Conservation (phyloP, 2,113 vertebrate species). For the Coryphaenoides rupestris region DNA sequence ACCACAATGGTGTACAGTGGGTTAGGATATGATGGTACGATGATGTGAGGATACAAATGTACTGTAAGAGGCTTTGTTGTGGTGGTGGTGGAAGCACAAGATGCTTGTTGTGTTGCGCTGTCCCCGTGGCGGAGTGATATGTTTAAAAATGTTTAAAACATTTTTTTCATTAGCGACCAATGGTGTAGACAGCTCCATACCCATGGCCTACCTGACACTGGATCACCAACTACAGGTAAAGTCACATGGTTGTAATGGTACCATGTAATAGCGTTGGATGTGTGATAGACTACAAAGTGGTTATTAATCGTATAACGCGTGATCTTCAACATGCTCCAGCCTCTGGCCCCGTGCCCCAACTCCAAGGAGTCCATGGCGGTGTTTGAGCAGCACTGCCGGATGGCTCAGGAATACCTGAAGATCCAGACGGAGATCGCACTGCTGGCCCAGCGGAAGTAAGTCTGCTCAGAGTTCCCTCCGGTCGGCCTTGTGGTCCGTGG, state of each 20-base stretch:
- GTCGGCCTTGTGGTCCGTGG: background rate
- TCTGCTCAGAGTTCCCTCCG: constrained; percentile 5
- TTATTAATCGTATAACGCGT: too few species aligned
- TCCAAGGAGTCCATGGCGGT: constrained; percentile 98
- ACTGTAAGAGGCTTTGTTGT: too few species aligned
- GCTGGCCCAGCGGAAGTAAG: constrained; percentile 89
- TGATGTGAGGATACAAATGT: too few species aligned
- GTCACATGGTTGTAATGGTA: too few species aligned
- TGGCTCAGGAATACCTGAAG: constrained; percentile 97
- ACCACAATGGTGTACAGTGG: background rate
- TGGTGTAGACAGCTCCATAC: constrained; percentile 91
- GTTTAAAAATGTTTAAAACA: background rate
- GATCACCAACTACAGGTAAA: constrained; percentile 92
- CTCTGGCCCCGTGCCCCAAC: constrained; percentile 92
- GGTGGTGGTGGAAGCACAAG: too few species aligned
- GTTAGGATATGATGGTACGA: background rate
- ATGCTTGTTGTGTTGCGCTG: background rate
- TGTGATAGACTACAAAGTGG: too few species aligned
- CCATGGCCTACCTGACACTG: constrained; percentile 91
- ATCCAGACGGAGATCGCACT: constrained; percentile 92
- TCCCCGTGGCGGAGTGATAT: too few species aligned
- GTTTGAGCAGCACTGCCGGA: constrained; percentile 96
- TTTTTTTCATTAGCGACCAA: constrained; percentile 81
- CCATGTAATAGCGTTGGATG: too few species aligned
- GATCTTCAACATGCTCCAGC: constrained; percentile 67